Evolutionary conservation across 2,888 invertebrate genomes (phyloP), one percentile per base, ranked within the genome.

Genomic region (Magallana nippona): DNA sequence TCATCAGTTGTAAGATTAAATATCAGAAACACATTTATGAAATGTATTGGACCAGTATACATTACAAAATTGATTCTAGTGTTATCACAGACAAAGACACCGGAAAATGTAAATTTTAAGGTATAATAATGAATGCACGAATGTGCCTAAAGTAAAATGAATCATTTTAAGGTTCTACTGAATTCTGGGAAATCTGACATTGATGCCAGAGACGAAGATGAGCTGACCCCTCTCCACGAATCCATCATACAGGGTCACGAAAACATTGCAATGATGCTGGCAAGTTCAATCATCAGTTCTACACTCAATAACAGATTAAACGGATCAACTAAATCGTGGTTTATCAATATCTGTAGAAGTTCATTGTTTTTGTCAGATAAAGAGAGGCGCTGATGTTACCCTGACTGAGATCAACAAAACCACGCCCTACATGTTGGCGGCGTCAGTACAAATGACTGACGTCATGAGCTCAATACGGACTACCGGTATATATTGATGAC

Each of bases 221-320:
- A 63, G 57, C 79, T 88, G 44, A 89, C 88, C 56, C 87, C 89
- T 2, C 77, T 89, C 55, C 88, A 88, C 79, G 88, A 88, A 71
- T 88, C 89, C 11, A 86, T 88, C 77, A 86, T 87, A 27, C 86
- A 88, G 22, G 87, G 87, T 83, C 88, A 89, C 55, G 78, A 84
- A 0, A 55, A 81, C n/a, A 84, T 87, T 11, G 87, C 88, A 27
- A 58, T 81, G 62, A 85, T 86, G 58, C 82, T 89, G 86, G 89
- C 88, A 83, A 82, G 27, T 56, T 44, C 5, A 44, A 44, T 44
- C 44, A 44, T 44, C 8, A 44, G 0, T 44, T 44, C 8, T 44
- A 44, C 44, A 44, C 8, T 44, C 44, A 44, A 44, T 44, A 8
- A 44, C 8, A 44, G 8, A 44, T 8, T 27, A 27, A 27, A 27